phyloP scores from a whole-genome alignment of 2,888 invertebrate species.

The Lottia scabra region DNA sequence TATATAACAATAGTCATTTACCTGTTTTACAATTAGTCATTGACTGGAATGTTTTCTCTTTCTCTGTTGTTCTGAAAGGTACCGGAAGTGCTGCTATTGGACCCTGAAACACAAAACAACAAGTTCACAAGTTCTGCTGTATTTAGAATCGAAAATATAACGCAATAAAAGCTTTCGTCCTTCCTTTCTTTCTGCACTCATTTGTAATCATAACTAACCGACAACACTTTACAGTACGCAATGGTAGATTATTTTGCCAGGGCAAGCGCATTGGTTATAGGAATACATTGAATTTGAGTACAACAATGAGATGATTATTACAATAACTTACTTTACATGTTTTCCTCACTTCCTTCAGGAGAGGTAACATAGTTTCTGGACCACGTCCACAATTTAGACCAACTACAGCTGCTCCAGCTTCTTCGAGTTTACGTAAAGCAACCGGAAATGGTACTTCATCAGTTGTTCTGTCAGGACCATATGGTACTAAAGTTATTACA shows the following conservation, averaged over 20 bases:
- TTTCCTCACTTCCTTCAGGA: constrained; percentile 48
- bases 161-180: too few species aligned
- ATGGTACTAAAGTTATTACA: constrained; percentile 52
- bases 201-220: too few species aligned
- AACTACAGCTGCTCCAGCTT: constrained; percentile 60
- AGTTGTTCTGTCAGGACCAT: constrained; percentile 40
- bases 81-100: constrained; percentile 56
- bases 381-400: constrained; percentile 62
- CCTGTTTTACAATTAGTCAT: constrained; percentile 37
- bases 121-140: too few species aligned
- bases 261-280: too few species aligned
- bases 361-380: constrained; percentile 55
- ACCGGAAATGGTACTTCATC: constrained; percentile 54
- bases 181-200: too few species aligned
- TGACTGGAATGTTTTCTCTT: constrained; percentile 46
- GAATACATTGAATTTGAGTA: too few species aligned
- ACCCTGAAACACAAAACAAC: constrained; percentile 32
- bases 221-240: too few species aligned
- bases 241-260: too few species aligned
- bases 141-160: too few species aligned
- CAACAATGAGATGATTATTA: not conserved
- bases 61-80: constrained; percentile 44
- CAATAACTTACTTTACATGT: constrained; percentile 47
- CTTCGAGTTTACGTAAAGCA: constrained; percentile 51
- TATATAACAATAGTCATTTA: not conserved